Evolutionary conservation across 2,113 vertebrate genomes (phyloP), one percentile per base, ranked within the genome.

Genomic region (Corvus hawaiiensis): DNA sequence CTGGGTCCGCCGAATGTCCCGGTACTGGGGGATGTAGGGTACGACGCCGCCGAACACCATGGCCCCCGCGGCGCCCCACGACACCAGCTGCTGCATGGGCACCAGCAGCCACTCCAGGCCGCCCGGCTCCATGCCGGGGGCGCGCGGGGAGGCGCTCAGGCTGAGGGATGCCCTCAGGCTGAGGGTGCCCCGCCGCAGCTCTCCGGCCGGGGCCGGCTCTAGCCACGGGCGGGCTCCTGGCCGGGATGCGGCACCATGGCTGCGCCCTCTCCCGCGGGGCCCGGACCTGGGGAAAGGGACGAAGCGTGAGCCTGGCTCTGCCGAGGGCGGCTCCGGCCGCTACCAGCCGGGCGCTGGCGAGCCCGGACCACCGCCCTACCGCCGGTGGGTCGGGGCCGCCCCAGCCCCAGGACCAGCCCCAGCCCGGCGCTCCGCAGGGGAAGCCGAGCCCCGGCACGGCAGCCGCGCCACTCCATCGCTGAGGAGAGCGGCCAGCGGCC

Each of bases 11-110:
- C 98, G 98, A 93, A 99, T 99, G 96, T 99, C 98, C 41, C 99
- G 82, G 98, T 99, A 99, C 97, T 99, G 99, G 2, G 99, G 99
- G 55, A 99, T 97, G 97, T 99, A 99, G 24, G 99, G 99, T 75
- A 99, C 98, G 72, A 99, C 98, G 26, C 99, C 99, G 12, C 99
- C 99, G 84, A 99, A 99, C 69, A 99, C 98, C 98, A 99, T 99
- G 90, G 99, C 99, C 72, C 98, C 98, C 4, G 99, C 98, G 0
- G 99, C 99, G 2, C 98, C 96, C 99, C 99, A 99, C 7, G 98
- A 96, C 52, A 98, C 98, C 94, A 99, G 96, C 83, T 87, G 94
- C 26, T 98, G 98, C 56, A 98, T 24, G 9, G 98, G 97, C n/a
- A 90, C 96, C 92, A 98, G 80, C 7, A 99, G 91, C 98, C 99